Conservation (phyloP, 2,797 vertebrate genomes). For the Euphonia xanthogaster region DNA sequence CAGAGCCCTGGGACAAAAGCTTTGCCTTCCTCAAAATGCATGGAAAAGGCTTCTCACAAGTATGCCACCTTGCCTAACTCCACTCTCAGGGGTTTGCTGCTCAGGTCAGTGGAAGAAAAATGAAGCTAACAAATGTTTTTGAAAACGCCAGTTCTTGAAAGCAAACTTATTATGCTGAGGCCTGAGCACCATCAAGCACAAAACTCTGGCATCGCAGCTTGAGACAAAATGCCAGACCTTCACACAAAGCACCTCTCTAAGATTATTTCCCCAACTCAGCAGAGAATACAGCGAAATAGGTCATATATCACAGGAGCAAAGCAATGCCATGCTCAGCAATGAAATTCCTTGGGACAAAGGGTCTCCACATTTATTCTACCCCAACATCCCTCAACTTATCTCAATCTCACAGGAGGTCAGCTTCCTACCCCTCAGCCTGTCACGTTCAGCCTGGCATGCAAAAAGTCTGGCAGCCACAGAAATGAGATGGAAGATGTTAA, state of each 20-base stretch:
- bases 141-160: neutral
- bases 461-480: neutral
- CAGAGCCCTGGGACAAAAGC: neutral
- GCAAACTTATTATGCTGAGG: neutral
- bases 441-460: neutral
- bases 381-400: neutral
- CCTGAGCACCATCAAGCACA: neutral
- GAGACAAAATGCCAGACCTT: neutral
- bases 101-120: slow-evolving; percentile 37
- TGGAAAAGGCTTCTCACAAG: neutral
- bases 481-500: neutral
- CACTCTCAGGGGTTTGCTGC: neutral
- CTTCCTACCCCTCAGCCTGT: neutral
- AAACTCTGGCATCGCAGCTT: rapidly evolving
- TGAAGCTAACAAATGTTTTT: slow-evolving; percentile 35
- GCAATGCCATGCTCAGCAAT: neutral
- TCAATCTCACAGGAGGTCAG: neutral
- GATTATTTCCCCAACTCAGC: neutral
- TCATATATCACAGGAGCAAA: neutral
- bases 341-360: neutral
- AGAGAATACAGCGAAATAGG: neutral
- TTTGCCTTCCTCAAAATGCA: neutral
- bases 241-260: neutral
- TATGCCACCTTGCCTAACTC: neutral
- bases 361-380: neutral